Evolutionary conservation across 1,140 invertebrate genomes (phyloP), one percentile per base, ranked within the genome.

Genomic region (Diorhabda carinulata): DNA sequence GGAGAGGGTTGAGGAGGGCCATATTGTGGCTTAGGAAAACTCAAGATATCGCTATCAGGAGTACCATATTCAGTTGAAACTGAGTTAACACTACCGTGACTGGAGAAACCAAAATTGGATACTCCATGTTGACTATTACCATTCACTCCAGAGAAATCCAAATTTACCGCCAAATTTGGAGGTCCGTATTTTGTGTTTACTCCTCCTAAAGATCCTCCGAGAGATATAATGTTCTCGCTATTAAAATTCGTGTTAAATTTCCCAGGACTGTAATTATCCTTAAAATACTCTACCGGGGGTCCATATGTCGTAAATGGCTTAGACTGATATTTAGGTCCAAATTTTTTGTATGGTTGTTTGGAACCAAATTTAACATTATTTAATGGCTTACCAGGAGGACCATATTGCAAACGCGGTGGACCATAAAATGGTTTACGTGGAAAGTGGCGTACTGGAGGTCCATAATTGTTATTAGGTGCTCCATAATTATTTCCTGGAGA

Each of bases 381-480:
- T 67, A 60, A 74, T 56, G 77, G 78, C 72, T 73, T 83, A 69
- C 82, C 78, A 3, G 86, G 86, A 2, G 81, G 81, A 9, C 85
- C 86, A 69, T 86, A 85, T 43, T 70, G 76, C 4, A 76, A 73
- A 43, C 83, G 84, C 61, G 85, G 85, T 57, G 82, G 81, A 45
- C 84, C 78, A 44, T 84, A 86, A 25, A 74, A 69, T 4, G 78
- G 72, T 73, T 86, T 70, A 72, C 69, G 52, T 69, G 44, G 62
- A 59, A 68, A 56, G 41, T 72, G 70, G 60, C 25, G 60, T 2
- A 68, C 44, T 66, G 56, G 59, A 69, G 61, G 70, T 68, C 57
- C 65, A 40, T 60, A 67, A 7, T 67, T 59, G 5, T 57, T 67
- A 66, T 77, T 76, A 66, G 75, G 76, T 6, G 69, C 64, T 41